phyloP scores from a whole-genome alignment of 64 coral and sea anemone species.

The Porites lutea region DNA sequence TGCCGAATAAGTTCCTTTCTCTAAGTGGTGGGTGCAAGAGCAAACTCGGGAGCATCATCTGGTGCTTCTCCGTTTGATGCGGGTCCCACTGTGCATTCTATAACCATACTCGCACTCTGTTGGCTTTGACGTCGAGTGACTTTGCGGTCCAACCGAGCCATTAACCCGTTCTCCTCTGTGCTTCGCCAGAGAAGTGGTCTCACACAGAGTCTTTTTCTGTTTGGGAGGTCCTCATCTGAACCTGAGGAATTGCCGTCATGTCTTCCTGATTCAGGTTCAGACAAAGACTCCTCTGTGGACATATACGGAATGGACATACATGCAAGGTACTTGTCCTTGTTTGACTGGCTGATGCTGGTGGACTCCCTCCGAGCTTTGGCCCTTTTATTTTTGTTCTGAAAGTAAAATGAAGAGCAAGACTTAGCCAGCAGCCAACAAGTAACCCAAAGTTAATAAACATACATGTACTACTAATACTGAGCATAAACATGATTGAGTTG shows the following conservation, averaged over 20 bases:
- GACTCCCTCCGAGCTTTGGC: not conserved
- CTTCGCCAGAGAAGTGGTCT: not conserved
- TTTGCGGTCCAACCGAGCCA: not conserved
- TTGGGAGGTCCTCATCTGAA: too few species aligned
- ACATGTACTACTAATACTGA: too few species aligned
- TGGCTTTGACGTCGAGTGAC: not conserved
- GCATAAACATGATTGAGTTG: too few species aligned
- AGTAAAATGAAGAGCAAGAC: not conserved
- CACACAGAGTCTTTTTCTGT: too few species aligned
- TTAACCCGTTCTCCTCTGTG: not conserved
- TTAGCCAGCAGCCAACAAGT: not conserved
- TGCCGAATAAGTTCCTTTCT: too few species aligned
- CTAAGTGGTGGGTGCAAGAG: too few species aligned
- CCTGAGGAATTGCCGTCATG: not conserved
- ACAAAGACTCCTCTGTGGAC: not conserved
- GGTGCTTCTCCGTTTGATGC: not conserved
- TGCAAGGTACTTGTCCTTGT: too few species aligned
- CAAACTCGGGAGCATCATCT: not conserved
- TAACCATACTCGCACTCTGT: not conserved
- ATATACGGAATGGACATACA: not conserved
- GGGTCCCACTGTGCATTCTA: not conserved
- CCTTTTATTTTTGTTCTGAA: too few species aligned
- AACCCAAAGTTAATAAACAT: too few species aligned
- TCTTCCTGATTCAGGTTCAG: constrained; percentile 6
- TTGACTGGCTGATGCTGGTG: not conserved